Evolutionary conservation across 2,113 vertebrate genomes (phyloP).

Genomic region (Microcebus griseorufus): DNA sequence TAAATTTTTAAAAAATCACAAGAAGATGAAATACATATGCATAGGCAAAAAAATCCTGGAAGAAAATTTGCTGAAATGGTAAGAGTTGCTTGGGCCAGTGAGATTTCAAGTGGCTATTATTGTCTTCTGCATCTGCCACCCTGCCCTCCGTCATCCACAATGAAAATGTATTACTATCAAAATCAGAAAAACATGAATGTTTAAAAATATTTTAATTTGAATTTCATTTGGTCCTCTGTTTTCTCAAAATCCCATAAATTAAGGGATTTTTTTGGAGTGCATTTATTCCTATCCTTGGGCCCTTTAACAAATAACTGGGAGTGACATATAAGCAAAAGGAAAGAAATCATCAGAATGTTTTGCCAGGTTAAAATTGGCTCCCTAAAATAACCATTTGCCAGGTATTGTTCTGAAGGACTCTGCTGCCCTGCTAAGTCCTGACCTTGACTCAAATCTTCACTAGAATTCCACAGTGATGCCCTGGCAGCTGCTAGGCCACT

Average conservation of each 20-base stretch:
- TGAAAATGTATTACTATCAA: not conserved
- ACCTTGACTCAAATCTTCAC: not conserved
- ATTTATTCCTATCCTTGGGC: not conserved
- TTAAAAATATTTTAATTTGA: slow-evolving; percentile 11
- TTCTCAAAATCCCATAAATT: not conserved
- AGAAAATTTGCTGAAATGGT: not conserved
- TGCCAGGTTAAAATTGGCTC: slow-evolving; percentile 6
- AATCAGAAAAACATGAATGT: not conserved
- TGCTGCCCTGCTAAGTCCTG: slow-evolving; percentile 9
- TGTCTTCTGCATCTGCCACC: not conserved
- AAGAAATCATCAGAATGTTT: not conserved
- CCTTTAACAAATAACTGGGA: not conserved
- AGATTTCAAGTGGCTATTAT: not conserved
- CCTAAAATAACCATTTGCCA: not conserved
- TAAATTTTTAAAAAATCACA: not conserved
- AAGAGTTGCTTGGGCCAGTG: not conserved
- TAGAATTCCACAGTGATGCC: not conserved
- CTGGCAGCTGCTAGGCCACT: not conserved
- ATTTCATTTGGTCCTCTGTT: not conserved
- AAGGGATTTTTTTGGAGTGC: not conserved
- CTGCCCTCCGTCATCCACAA: not conserved
- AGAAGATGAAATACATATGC: not conserved
- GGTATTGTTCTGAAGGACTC: not conserved
- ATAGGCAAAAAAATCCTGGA: not conserved
- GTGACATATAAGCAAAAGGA: not conserved